Conservation (phyloP, 2,113 vertebrate species). For the Sorex araneus region DNA sequence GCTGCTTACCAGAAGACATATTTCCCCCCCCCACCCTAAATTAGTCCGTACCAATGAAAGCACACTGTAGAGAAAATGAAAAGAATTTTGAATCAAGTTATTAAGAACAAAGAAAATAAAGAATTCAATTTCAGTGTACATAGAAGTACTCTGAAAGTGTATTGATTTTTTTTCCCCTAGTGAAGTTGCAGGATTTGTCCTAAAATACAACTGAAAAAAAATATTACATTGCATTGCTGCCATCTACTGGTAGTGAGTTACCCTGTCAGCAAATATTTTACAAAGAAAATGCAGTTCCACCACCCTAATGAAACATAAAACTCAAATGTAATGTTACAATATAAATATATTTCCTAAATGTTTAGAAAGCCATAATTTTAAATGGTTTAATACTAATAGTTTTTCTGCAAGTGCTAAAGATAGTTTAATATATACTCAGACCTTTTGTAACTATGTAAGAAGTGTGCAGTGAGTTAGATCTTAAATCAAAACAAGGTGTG, state of each 20-base stretch:
- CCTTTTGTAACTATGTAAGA: too few relatives aligned
- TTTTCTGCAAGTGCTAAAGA: not conserved
- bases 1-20: not conserved
- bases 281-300: not conserved
- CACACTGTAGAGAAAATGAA: constrained; percentile 24
- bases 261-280: not conserved
- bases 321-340: not conserved
- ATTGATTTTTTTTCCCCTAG: not conserved
- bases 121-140: constrained; percentile 5
- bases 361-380: constrained; percentile 20
- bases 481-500: not conserved
- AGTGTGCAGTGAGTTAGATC: not conserved
- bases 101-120: not conserved
- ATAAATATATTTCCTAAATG: not conserved
- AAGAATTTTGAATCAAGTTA: not conserved
- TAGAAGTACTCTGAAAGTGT: constrained; percentile 21
- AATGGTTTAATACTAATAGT: not conserved
- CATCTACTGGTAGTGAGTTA: constrained; percentile 81
- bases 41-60: constrained; percentile 37
- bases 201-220: not conserved
- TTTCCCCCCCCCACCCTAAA: constrained; percentile 42
- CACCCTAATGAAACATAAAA: not conserved
- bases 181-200: not conserved
- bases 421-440: too few relatives aligned
- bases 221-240: constrained; percentile 75